Base-by-base conservation (phyloP, 2,113 vertebrate genomes). In the Addax nasomaculatus region DNA sequence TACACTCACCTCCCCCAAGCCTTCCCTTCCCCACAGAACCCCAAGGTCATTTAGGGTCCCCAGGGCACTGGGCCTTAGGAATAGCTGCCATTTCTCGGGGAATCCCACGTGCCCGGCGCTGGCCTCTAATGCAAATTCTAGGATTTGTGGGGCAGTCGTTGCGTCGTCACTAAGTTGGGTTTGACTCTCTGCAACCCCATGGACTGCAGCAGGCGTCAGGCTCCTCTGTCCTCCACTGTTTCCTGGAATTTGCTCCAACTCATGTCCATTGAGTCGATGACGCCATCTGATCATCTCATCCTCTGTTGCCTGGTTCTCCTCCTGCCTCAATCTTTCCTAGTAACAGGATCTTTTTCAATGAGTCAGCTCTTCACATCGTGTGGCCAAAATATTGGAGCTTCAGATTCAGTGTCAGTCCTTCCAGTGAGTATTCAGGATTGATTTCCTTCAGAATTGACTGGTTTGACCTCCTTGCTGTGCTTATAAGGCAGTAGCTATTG, bases 51-150 rank as follows among this genome's bases (percentile, higher is more conserved):
- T 29, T 51, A 57, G 89, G 39, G 6, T 55, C 49, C 36, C 49
- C 4, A 17, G 55, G 9, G 2, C 36, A 0, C 3, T 11, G 21
- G 12, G 14, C 62, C 76, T 84, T 53, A 16, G 45, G 23, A 57
- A 25, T 1, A 12, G 81, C 23, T 25, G n/a, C 51, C 81, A 10
- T 43, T 29, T 43, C 83, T 19, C 2, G 0, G 36, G 36, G 55
- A 9, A 6, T 39, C 39, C 8, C 27, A 1, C 15, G 4, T 47
- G 79, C 27, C 29, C 6, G 9, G 9, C 6, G 4, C n/a, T 13
- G 36, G 85, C 57, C 64, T 4, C 55, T 17, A 29, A 27, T 19
- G 55, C 25, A 30, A 1, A 85, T 19, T 11, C 55, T 43, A 30
- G n/a, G 80, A 23, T 36, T 83, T 83, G 21, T 55, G 6, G 45